Conservation (phyloP, 2,113 vertebrate genomes). For the Xiphophorus couchianus region DNA sequence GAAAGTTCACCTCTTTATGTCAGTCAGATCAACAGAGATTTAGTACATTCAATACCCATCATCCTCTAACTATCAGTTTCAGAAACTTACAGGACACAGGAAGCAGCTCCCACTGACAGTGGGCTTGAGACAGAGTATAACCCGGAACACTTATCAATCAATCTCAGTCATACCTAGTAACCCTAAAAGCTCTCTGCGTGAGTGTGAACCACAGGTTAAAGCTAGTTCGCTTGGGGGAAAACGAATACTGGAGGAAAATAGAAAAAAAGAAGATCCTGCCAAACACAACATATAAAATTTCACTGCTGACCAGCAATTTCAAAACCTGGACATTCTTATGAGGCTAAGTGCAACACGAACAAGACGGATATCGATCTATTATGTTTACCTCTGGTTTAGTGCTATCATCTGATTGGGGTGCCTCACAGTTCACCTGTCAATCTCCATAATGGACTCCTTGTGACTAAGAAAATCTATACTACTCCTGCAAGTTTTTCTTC, state of each 20-base stretch:
- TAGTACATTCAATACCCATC: background rate
- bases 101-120: background rate
- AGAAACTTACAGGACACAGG: background rate
- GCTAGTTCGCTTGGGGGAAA: background rate
- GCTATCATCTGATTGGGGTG: background rate
- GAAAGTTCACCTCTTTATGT: background rate
- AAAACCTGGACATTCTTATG: background rate
- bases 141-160: background rate
- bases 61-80: background rate
- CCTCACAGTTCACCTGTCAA: background rate
- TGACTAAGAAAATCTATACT: background rate
- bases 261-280: background rate
- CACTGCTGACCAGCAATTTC: background rate
- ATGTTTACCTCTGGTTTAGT: background rate
- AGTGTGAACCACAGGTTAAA: background rate
- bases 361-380: background rate
- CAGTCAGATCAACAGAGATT: slow-evolving; percentile 3
- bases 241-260: background rate
- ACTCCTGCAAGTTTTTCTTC: too few relatives aligned
- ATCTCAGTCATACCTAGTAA: background rate
- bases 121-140: background rate
- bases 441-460: background rate
- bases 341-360: background rate
- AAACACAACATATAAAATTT: background rate
- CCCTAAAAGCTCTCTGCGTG: background rate